Evolutionary conservation across 2,113 vertebrate species (phyloP).

Genomic region (Megaceryle maxima): DNA sequence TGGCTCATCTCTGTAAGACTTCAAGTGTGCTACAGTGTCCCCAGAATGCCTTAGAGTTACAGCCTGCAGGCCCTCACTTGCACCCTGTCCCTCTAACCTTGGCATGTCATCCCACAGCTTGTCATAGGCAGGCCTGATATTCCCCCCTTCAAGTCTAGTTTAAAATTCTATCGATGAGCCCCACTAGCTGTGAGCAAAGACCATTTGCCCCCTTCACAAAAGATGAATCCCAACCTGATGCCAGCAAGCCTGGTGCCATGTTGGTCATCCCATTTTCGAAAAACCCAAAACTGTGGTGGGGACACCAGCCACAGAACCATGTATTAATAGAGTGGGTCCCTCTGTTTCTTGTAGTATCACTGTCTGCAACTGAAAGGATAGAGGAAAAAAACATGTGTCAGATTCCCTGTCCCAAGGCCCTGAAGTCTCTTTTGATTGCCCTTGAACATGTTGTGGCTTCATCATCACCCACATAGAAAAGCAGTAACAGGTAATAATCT

Average conservation of each 20-base stretch:
- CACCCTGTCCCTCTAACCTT: too few relatives aligned
- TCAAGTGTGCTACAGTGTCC: too few relatives aligned
- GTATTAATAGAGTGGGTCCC: not conserved
- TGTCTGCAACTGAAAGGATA: not conserved
- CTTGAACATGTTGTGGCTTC: not conserved
- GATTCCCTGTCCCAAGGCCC: too few relatives aligned
- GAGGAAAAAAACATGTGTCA: too few relatives aligned
- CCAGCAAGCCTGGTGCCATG: not conserved
- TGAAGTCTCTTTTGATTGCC: too few relatives aligned
- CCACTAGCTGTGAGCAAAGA: too few relatives aligned
- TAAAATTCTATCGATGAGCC: too few relatives aligned
- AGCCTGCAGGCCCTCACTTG: too few relatives aligned
- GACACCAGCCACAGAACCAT: not conserved
- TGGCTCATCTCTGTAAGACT: too few relatives aligned
- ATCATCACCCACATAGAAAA: not conserved
- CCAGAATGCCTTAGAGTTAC: too few relatives aligned
- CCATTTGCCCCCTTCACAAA: too few relatives aligned
- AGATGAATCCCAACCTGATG: too few relatives aligned
- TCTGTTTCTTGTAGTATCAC: not conserved
- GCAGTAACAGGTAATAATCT: not conserved
- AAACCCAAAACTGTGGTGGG: not conserved
- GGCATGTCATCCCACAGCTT: not conserved
- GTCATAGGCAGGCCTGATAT: not conserved
- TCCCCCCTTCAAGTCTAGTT: not conserved
- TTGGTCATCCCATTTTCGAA: not conserved